Conservation (phyloP, 1,140 invertebrate species). For the Glossosoma conforme region DNA sequence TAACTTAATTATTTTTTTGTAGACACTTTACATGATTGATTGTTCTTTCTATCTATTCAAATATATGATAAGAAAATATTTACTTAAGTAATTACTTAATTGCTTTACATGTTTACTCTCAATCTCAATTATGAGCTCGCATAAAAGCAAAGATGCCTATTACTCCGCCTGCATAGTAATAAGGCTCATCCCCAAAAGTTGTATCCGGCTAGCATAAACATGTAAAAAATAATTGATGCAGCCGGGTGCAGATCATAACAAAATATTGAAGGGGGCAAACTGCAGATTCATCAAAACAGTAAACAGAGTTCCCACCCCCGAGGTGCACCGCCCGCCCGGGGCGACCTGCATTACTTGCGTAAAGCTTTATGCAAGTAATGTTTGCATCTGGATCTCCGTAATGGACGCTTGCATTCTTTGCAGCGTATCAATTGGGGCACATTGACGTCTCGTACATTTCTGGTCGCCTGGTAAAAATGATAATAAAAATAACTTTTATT, state of each 20-base stretch:
- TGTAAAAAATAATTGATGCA: slow-evolving; percentile 30
- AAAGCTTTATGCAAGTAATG: slow-evolving; percentile 28
- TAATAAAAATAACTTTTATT: too few relatives aligned
- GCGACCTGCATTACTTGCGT: slow-evolving; percentile 25
- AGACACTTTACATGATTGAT: too few relatives aligned
- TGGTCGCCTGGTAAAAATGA: too few relatives aligned
- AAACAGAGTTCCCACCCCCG: slow-evolving; percentile 46
- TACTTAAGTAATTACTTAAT: too few relatives aligned
- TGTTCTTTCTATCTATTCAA: too few relatives aligned
- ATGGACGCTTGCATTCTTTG: slow-evolving; percentile 22
- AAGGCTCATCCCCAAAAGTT: too few relatives aligned
- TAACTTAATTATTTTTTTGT: too few relatives aligned
- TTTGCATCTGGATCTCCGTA: slow-evolving; percentile 28
- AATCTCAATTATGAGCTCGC: too few relatives aligned
- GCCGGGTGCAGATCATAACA: slow-evolving; percentile 20
- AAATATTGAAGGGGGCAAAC: slow-evolving; percentile 36
- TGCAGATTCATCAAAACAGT: slow-evolving; percentile 52
- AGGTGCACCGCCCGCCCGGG: slow-evolving; percentile 5
- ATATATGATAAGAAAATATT: too few relatives aligned
- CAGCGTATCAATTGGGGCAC: slow-evolving; percentile 1
- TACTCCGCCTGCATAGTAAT: too few relatives aligned
- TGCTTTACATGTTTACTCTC: too few relatives aligned
- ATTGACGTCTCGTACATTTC: slow-evolving; percentile 6
- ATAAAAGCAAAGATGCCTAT: too few relatives aligned
- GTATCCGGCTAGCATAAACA: slow-evolving; percentile 16